Conservation (phyloP, 2,797 vertebrate genomes). For the Arvicola amphibius region DNA sequence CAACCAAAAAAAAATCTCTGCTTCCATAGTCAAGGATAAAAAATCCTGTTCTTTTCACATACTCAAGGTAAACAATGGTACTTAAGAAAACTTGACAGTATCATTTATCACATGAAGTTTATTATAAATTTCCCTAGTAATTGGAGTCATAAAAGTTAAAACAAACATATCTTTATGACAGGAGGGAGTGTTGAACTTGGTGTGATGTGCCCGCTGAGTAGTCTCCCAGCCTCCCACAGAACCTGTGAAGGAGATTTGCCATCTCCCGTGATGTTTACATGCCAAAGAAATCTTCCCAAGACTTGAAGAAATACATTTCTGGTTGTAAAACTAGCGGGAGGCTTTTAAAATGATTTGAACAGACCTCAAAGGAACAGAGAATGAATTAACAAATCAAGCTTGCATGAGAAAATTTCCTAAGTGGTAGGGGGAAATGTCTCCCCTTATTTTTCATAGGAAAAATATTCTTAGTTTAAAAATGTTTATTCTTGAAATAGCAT, state of each 20-base stretch:
- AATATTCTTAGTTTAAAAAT: neutral
- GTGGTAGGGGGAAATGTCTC: neutral
- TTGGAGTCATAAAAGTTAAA: constrained; percentile 21
- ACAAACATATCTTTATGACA: neutral
- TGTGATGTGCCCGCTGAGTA: neutral
- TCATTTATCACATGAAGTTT: neutral
- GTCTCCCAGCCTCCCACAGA: neutral
- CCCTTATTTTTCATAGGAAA: neutral
- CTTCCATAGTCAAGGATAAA: neutral
- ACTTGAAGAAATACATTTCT: constrained; percentile 29
- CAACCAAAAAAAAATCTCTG: neutral
- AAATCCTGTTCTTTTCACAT: neutral
- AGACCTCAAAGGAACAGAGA: neutral
- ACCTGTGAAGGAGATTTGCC: neutral
- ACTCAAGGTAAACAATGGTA: neutral
- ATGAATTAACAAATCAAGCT: constrained; percentile 4
- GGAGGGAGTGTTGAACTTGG: neutral
- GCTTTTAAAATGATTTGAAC: constrained; percentile 43
- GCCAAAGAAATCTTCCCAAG: neutral
- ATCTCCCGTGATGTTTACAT: neutral
- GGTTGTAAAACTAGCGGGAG: constrained; percentile 9
- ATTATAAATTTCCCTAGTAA: constrained; percentile 6
- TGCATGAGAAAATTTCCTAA: constrained; percentile 16
- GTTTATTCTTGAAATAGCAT: constrained; percentile 14
- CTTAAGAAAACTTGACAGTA: neutral